A percentile compares a stretch with the other conserved stretches of the same genome.
Evolutionary conservation across 2,797 vertebrate species (phyloP).

Genomic region (Gymnoscopelus braueri): DNA sequence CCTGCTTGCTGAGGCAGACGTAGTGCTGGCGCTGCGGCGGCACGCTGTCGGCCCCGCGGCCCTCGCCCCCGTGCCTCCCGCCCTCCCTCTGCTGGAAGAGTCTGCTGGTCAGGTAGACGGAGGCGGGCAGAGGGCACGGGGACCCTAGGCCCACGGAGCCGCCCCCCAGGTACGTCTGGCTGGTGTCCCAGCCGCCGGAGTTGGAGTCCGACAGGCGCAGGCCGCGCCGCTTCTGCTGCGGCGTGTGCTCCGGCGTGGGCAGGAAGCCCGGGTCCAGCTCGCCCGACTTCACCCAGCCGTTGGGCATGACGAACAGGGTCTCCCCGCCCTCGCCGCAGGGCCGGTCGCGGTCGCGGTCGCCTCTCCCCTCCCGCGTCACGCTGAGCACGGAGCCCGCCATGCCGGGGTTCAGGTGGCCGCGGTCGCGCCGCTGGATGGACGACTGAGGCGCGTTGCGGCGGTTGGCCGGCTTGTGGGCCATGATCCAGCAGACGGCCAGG

Average conservation of each 20-base stretch:
- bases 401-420: constrained; percentile 86
- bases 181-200: constrained; percentile 90
- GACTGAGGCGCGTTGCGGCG: constrained; percentile 69
- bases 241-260: constrained; percentile 96
- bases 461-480: constrained; percentile 89
- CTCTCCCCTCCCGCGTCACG: constrained; percentile 80
- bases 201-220: constrained; percentile 83
- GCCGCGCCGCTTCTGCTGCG: constrained; percentile 89
- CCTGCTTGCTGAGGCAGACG: constrained; percentile 82
- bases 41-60: constrained; percentile 66
- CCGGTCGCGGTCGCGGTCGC: constrained; percentile 69
- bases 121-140: constrained; percentile 84
- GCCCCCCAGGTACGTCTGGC: constrained; percentile 88
- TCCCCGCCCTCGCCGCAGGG: constrained; percentile 83
- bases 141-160: constrained; percentile 80
- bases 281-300: constrained; percentile 92
- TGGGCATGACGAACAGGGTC: constrained; percentile 93
- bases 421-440: constrained; percentile 87
- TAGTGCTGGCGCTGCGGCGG: constrained; percentile 88
- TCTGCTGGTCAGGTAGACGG: constrained; percentile 86
- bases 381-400: constrained; percentile 93
- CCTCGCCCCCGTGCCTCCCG: constrained; percentile 69
- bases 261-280: constrained; percentile 92
- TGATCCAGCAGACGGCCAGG: constrained; percentile 95
- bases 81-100: constrained; percentile 79